Evolutionary conservation across 2,888 invertebrate species (phyloP), one percentile per base, ranked within the genome.

Genomic region (Synanthedon formicaeformis): DNA sequence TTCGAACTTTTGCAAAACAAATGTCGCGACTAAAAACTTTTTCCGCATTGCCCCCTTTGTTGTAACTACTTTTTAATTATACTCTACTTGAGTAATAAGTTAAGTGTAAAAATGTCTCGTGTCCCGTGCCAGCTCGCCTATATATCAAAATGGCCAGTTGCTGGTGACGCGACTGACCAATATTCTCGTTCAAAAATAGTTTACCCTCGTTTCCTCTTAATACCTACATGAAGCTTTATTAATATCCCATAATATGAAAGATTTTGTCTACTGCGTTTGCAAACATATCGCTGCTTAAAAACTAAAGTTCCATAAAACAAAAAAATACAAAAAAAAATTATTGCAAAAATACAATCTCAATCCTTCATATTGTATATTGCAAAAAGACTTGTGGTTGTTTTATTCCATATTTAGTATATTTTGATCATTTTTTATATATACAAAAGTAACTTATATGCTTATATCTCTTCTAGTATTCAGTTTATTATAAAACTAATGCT

Each of bases 101-200:
- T 27, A 27, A 23, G 57, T 60, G 59, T 60, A 57, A 58, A 57
- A 57, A 56, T 53, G 58, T 54, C 54, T 54, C 54, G 61, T 52
- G 55, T 55, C 54, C 56, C 63, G 63, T 66, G 66, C 57, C 56
- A 48, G 48, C 52, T 40, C 16, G 57, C 61, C 16, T 58, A 66
- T 71, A 67, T 67, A 60, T 69, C 69, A 68, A 51, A 40, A 54
- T 48, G 53, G 56, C 64, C 65, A 60, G 62, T 67, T 66, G 67
- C 61, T 50, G 54, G 60, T 62, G 66, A 68, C 67, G 60, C 55
- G 51, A 60, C 54, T 59, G 53, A 62, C 65, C 64, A 61, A 67
- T 63, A 63, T 64, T 58, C 57, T 53, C 56, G 53, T 64, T 60
- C 62, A 59, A 62, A 64, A 64, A 58, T 52, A 48, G 52, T 52